Base-by-base conservation (phyloP, 2,888 invertebrate genomes). In the Dendrolimus pini region DNA sequence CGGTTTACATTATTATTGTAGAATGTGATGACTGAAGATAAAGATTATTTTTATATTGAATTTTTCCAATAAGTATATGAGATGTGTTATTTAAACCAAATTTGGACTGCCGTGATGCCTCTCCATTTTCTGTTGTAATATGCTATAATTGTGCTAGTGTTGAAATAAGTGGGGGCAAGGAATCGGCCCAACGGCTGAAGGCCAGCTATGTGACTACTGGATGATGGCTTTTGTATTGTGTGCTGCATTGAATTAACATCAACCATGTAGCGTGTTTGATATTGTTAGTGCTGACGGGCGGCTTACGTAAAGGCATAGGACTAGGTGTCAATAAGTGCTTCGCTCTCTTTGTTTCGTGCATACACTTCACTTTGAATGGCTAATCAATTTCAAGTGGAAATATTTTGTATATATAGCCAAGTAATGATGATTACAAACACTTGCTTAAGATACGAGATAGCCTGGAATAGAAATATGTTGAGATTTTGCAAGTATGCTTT, bases 331-430 rank as follows among this genome's bases (percentile, higher is more conserved):
- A 9, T 2, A 47, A 47, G 47, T 47, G 47, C 47, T 47, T 47
- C 47, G 47, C 47, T 47, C 47, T 52, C 58, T 54, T 57, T 52
- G 54, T 41, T 41, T 53, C n/a, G 54, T 52, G n/a, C 41, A 13
- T 13, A 52, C 3, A 41, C 30, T 52, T 30, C 30, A 30, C 30
- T 30, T 30, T 30, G 30, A 30, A 30, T 30, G 30, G 30, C 30
- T 30, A 30, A 30, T 30, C 3, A 30, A 6, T 30, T 30, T 30
- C 2, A 30, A 30, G 30, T 30, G 30, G 30, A 30, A 30, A 30
- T 6, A 30, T 30, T 30, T 30, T 30, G 30, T 3, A 30, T 6
- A 30, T 30, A 30, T 30, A 30, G 30, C 30, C 30, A 30, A 30
- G 30, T 30, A 30, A 30, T 30, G 30, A 30, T 6, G 3, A 30